These are phyloP conservation scores for Melanotaenia nigrans DNA, from an alignment of 2,797 vertebrate species.

Conservation along the genomic window DNA sequence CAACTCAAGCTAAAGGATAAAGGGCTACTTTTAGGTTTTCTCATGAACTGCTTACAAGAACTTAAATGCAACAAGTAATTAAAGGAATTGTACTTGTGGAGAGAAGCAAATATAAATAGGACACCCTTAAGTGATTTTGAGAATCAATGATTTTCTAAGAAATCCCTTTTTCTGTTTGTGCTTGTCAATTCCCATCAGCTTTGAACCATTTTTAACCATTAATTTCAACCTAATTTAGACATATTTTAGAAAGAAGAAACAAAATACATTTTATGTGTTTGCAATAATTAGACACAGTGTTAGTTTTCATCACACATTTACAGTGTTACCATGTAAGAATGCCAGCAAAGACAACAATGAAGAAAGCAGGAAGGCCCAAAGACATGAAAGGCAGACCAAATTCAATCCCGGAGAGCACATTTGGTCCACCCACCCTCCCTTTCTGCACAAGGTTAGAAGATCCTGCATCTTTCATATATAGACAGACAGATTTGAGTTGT, in stretches of 20 bases:
- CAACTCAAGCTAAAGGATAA: constrained; percentile 40
- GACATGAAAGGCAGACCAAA: not conserved
- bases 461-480: too few relatives aligned
- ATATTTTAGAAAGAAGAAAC: too few relatives aligned
- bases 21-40: not conserved
- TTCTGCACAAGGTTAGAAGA: not conserved
- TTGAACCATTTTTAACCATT: too few relatives aligned
- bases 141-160: too few relatives aligned
- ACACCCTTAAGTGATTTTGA: too few relatives aligned
- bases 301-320: not conserved
- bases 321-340: not conserved
- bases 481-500: too few relatives aligned
- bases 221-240: too few relatives aligned
- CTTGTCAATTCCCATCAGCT: too few relatives aligned
- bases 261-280: too few relatives aligned
- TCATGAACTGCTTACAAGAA: not conserved
- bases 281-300: too few relatives aligned
- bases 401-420: not conserved
- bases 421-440: not conserved
- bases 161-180: too few relatives aligned
- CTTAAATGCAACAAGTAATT: not conserved
- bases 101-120: not conserved
- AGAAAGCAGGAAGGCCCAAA: not conserved
- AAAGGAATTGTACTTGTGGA: too few relatives aligned
- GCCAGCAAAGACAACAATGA: not conserved